phyloP scores from a whole-genome alignment of 2,888 invertebrate genomes.

The Quadriops clusia region DNA sequence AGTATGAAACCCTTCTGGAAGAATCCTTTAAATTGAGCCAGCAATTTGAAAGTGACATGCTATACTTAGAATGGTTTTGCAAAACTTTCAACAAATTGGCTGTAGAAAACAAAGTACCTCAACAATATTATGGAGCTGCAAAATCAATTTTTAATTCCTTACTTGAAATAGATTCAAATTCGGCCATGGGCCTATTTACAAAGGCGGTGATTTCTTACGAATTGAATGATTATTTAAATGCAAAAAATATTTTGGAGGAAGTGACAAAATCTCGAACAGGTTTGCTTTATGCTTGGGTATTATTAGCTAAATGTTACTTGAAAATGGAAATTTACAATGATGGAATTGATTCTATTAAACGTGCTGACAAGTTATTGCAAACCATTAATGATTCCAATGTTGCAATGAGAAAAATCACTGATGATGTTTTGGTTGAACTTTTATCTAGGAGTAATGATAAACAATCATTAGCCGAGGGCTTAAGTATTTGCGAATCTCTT shows the following conservation, averaged over 20 bases:
- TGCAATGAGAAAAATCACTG: constrained; percentile 24
- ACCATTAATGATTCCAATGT: constrained; percentile 24
- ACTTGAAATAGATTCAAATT: constrained; percentile 44
- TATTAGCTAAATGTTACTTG: constrained; percentile 39
- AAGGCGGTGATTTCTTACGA: constrained; percentile 46
- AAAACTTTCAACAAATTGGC: constrained; percentile 42
- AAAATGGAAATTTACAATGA: constrained; percentile 42
- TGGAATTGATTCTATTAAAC: constrained; percentile 34
- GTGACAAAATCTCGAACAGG: constrained; percentile 30
- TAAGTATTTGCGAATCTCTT: no score
- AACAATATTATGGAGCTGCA: constrained; percentile 2
- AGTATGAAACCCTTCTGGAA: constrained; percentile 35
- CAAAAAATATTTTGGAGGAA: constrained; percentile 40
- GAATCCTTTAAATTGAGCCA: constrained; percentile 39
- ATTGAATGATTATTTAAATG: constrained; percentile 42
- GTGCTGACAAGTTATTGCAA: constrained; percentile 31
- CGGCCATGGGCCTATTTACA: constrained; percentile 49
- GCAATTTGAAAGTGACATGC: constrained; percentile 38
- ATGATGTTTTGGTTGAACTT: constrained; percentile 32
- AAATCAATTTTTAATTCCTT: constrained; percentile 36
- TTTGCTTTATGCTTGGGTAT: constrained; percentile 38
- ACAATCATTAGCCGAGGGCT: no score
- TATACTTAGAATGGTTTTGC: constrained; percentile 51
- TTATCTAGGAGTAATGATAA: constrained; percentile 35
- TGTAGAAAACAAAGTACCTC: constrained; percentile 23